A percentile compares a stretch with the other conserved stretches of the same genome.
phyloP scores from a whole-genome alignment of 2,113 vertebrate species.

The Callionymus lyra region DNA sequence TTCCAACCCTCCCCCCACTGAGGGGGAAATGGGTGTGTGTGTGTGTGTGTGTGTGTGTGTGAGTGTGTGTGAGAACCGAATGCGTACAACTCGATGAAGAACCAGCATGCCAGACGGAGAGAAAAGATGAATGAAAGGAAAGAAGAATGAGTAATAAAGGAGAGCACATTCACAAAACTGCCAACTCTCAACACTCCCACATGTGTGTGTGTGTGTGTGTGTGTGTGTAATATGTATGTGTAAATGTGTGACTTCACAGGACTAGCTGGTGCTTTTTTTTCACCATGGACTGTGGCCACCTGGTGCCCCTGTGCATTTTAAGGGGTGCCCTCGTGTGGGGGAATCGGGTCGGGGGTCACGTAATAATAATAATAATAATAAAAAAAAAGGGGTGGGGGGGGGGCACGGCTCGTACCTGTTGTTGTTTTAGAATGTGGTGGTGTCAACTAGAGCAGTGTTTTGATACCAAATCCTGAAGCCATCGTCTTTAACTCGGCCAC shows the following conservation, averaged over 20 bases:
- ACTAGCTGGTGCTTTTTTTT: slow-evolving; percentile 43
- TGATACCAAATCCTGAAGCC: slow-evolving; percentile 49
- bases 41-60: slow-evolving; percentile 31
- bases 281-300: slow-evolving; percentile 46
- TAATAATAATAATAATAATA: slow-evolving; percentile 18
- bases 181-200: slow-evolving; percentile 52
- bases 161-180: slow-evolving; percentile 29
- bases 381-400: slow-evolving; percentile 25
- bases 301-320: slow-evolving; percentile 36
- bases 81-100: slow-evolving; percentile 57
- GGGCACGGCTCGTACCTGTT: slow-evolving; percentile 54
- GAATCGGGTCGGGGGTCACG: slow-evolving; percentile 23
- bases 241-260: slow-evolving; percentile 33
- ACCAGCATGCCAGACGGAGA: slow-evolving; percentile 43
- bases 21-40: too few species aligned
- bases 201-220: slow-evolving; percentile 25
- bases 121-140: slow-evolving; percentile 17
- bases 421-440: slow-evolving; percentile 62
- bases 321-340: slow-evolving; percentile 2
- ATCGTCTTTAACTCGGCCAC: slow-evolving; percentile 9
- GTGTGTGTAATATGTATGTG: slow-evolving; percentile 12
- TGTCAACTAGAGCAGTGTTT: slow-evolving; percentile 60
- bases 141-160: neutral
- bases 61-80: slow-evolving; percentile 42
- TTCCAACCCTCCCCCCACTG: slow-evolving; percentile 32